phyloP scores from a whole-genome alignment of 2,797 vertebrate species.

The Petrocephalus sullivani region DNA sequence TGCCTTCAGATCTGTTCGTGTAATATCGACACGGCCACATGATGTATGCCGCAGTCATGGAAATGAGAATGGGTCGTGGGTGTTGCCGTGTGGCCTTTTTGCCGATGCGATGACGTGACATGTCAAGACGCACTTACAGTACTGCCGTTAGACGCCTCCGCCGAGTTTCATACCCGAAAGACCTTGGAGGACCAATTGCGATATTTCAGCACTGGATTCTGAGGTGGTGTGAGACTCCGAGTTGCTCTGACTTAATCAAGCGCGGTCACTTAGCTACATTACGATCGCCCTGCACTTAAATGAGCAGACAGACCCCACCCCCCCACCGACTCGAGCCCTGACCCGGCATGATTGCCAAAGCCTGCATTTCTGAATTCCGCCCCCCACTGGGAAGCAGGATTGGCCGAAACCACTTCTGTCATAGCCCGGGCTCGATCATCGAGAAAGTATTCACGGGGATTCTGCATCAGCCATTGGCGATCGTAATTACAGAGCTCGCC shows the following conservation, averaged over 20 bases:
- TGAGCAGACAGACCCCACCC: background rate
- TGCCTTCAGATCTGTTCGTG: background rate
- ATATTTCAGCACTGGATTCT: background rate
- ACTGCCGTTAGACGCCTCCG: background rate
- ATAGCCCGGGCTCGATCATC: background rate
- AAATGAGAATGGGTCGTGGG: too few relatives aligned
- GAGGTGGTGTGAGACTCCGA: background rate
- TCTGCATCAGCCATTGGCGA: background rate
- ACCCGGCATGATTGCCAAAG: background rate
- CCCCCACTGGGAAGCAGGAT: constrained; percentile 16
- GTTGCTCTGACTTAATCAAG: background rate
- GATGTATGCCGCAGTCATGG: too few relatives aligned
- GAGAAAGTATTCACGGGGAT: background rate
- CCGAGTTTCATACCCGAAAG: background rate
- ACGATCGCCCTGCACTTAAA: background rate
- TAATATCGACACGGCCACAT: too few relatives aligned
- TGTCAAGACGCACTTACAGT: background rate
- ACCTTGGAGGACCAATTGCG: background rate
- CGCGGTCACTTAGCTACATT: background rate
- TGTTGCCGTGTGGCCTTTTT: background rate
- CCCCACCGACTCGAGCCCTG: background rate
- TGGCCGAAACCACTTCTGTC: background rate
- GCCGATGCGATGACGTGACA: background rate
- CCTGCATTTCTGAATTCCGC: background rate
- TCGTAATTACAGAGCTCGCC: background rate